phyloP scores from a whole-genome alignment of 2,113 vertebrate species.

The Piaya cayana region DNA sequence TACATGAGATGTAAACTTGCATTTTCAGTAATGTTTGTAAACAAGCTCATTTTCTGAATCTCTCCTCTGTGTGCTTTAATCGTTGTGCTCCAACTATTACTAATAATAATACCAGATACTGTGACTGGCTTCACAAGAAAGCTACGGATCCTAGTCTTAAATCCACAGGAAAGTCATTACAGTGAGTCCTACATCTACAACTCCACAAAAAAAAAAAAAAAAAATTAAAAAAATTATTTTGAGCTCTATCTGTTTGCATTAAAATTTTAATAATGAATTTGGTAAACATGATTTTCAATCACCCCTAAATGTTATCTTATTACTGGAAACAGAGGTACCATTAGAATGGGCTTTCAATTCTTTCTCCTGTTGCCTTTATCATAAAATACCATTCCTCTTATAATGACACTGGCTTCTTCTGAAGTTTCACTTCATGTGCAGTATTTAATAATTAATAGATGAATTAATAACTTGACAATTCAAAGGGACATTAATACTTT shows the following conservation, averaged over 20 bases:
- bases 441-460: constrained; percentile 55
- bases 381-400: neutral
- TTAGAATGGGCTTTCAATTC: neutral
- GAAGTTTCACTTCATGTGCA: constrained; percentile 47
- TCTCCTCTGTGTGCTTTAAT: constrained; percentile 32
- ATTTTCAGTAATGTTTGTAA: constrained; percentile 49
- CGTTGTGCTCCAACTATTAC: neutral
- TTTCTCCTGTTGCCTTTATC: neutral
- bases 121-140: neutral
- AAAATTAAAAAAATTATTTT: neutral
- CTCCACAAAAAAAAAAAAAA: rapidly evolving
- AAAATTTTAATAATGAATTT: neutral
- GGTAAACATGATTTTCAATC: neutral
- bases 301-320: neutral
- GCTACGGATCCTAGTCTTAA: neutral
- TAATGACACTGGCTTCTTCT: neutral
- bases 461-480: constrained; percentile 57
- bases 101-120: neutral
- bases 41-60: constrained; percentile 25
- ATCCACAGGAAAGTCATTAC: neutral
- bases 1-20: constrained; percentile 14
- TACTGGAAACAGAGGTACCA: neutral
- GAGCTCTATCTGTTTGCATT: neutral
- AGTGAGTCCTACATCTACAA: neutral
- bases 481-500: constrained; percentile 56